These are phyloP conservation scores for Pterocles orientalis DNA, from an alignment of 2,113 vertebrate genomes.

Conservation along the genomic window DNA sequence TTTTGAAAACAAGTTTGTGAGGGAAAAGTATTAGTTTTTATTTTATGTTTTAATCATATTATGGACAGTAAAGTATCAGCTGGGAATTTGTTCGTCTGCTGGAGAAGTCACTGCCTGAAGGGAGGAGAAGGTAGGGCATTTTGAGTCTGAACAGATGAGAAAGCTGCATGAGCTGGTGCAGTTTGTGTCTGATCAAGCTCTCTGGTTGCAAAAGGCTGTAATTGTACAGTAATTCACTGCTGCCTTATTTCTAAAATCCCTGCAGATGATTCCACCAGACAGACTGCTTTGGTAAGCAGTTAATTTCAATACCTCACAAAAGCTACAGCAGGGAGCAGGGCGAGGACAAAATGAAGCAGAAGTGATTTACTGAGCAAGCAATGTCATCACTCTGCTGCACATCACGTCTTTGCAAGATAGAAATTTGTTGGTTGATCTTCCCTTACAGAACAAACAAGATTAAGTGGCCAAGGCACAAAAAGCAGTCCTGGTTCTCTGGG, in stretches of 20 bases:
- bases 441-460: conserved; percentile 17
- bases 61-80: not conserved
- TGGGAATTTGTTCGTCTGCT: not conserved
- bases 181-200: not conserved
- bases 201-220: conserved; percentile 11
- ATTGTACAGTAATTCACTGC: conserved; percentile 31
- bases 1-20: not conserved
- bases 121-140: not conserved
- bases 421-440: not conserved
- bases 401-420: conserved; percentile 1
- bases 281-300: conserved; percentile 64
- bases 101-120: not conserved
- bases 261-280: conserved; percentile 32
- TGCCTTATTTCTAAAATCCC: conserved; percentile 54
- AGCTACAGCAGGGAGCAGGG: conserved; percentile 14
- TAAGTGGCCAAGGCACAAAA: not conserved
- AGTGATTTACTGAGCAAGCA: conserved; percentile 63
- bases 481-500: not conserved
- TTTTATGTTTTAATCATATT: not conserved
- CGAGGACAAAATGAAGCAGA: conserved; percentile 20
- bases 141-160: conserved; percentile 2
- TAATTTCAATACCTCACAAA: conserved; percentile 51
- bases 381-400: conserved; percentile 15
- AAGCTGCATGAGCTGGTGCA: not conserved
- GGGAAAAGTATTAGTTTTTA: not conserved